Evolutionary conservation across 2,113 vertebrate genomes (phyloP), one percentile per base, ranked within the genome.

Genomic region (Mola mola): DNA sequence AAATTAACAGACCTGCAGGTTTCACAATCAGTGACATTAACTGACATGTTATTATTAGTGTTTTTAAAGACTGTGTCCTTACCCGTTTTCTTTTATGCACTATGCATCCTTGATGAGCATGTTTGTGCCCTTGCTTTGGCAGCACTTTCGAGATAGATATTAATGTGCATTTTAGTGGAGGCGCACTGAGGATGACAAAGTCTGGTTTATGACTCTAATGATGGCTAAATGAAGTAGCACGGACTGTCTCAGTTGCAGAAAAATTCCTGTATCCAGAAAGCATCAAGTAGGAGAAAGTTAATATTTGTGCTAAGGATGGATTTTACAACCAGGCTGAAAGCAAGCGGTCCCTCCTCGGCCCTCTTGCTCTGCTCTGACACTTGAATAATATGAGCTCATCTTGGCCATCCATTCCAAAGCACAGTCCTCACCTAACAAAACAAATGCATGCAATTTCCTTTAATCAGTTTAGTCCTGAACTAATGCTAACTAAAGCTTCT

Each of bases 161-260:
- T 2, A 64, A 64, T 67, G 37, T 46, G 29, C 26, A 65, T 51
- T 56, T 59, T 26, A 73, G 38, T 6, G 0, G 40, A 36, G 41
- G 42, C 8, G 11, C 42, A 11, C 13, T 29, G 31, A 52, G 28
- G 53, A 11, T 61, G 51, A 56, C 17, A 68, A 55, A 71, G 26
- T 70, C 59, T 67, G 48, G 16, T 82, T 61, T 52, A 75, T 43
- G 64, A 61, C 55, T 61, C 43, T 40, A 9, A 15, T 53, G 59
- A 69, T 57, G 25, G 55, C 42, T 20, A 8, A 15, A 63, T 1
- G 24, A 68, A 42, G 47, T 20, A 57, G 13, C 7, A 8, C 11
- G 13, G 4, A 19, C 6, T 52, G 53, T 63, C 41, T 17, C 24
- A 44, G 53, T 38, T 55, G 42, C 22, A 63, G 8, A 51, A 66